Evolutionary conservation across 1,140 invertebrate species (phyloP), one percentile per base, ranked within the genome.

Genomic region (Philotrypesis tridentata): DNA sequence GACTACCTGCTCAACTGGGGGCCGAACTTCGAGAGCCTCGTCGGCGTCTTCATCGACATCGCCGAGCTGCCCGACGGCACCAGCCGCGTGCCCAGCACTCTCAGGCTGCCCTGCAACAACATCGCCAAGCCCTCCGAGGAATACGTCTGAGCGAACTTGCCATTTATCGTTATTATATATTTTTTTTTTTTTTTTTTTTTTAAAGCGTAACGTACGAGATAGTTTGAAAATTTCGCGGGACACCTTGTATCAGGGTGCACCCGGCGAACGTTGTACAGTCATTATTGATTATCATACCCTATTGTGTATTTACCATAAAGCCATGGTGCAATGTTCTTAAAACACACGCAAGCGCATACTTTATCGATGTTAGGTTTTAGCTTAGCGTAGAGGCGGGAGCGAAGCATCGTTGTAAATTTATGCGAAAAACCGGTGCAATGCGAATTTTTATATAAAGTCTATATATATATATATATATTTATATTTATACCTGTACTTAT

Each of bases 11-110:
- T 98, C 21, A 98, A 98, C 92, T 99, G 98, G 98, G 97, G 97
- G 11, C 97, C 97, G 9, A 98, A 97, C 92, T 98, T 98, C 90
- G 96, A 98, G 90, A 98, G 96, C 89, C 93, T 99, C 86, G 97
- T 98, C 70, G 97, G 97, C 1, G 97, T 99, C 60, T 99, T 99
- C 87, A 98, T 97, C 92, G 98, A 99, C 89, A 99, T 99, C 86
- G 97, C 97, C 21, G 96, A 98, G 91, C 91, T 99, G 84, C 97
- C 97, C 1, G 97, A 98, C 89, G 94, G 94, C 79, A 94, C 95
- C 61, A 95, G 94, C 88, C 91, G 95, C 83, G 93, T 93, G 25
- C 92, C 94, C 86, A 92, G 94, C 85, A 93, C 93, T 79, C 88
- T 95, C 84, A 92, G 95, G 91, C 92, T 95, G 83, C 94, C 95